Conservation (phyloP, 2,888 invertebrate genomes). For the Spodoptera picta region DNA sequence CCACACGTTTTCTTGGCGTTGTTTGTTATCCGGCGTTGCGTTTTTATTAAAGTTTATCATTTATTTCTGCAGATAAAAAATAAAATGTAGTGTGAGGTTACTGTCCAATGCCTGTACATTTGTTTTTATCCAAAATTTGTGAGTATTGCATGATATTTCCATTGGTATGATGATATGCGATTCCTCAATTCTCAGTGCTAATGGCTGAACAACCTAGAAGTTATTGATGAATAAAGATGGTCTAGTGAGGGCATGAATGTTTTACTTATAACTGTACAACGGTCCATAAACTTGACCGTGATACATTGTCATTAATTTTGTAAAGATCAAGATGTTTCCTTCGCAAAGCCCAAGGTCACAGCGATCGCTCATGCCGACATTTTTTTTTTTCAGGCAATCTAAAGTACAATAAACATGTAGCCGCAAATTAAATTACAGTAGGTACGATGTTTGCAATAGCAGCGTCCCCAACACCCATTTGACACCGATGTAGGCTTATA, state of each 20-base stretch:
- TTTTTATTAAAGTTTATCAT: conserved; percentile 78
- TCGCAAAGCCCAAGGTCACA: conserved; percentile 60
- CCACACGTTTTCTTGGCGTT: conserved; percentile 88
- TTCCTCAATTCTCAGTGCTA: conserved; percentile 44
- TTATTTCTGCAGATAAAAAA: conserved; percentile 75
- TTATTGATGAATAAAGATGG: conserved; percentile 58
- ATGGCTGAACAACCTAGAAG: conserved; percentile 77
- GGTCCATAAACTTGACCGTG: background rate
- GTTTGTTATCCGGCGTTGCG: conserved; percentile 84
- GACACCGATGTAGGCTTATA: conserved; percentile 73
- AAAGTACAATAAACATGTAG: conserved; percentile 77
- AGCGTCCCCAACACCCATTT: conserved; percentile 69
- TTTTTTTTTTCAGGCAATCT: conserved; percentile 67
- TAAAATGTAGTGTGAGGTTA: conserved; percentile 80
- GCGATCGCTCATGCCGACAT: conserved; percentile 54
- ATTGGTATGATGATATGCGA: conserved; percentile 30
- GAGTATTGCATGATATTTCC: conserved; percentile 66
- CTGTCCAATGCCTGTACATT: conserved; percentile 69
- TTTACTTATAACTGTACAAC: conserved; percentile 10
- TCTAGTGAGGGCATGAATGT: conserved; percentile 24
- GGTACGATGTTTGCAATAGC: conserved; percentile 78
- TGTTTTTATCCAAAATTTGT: conserved; percentile 73
- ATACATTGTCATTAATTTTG: background rate
- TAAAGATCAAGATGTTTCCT: conserved; percentile 19
- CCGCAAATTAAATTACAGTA: conserved; percentile 64